phyloP scores from a whole-genome alignment of 2,797 vertebrate genomes.

The Gouania willdenowi region DNA sequence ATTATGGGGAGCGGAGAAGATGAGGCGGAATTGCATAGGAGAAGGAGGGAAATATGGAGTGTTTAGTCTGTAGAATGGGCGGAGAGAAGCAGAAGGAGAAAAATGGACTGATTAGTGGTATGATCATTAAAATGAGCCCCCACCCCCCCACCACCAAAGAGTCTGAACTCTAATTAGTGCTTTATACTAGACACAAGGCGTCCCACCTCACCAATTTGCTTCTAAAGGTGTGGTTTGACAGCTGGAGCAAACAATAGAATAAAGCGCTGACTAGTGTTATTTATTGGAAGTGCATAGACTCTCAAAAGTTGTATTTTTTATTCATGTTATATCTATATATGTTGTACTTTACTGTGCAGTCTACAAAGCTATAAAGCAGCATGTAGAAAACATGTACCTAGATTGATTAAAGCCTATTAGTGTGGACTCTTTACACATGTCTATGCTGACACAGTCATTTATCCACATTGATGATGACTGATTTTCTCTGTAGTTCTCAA shows the following conservation, averaged over 20 bases:
- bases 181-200: conserved; percentile 48
- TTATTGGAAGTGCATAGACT: no score
- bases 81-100: conserved; percentile 9
- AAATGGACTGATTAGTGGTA: conserved; percentile 44
- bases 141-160: conserved; percentile 45
- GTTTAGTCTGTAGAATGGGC: conserved; percentile 18
- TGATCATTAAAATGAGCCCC: conserved; percentile 56
- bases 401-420: conserved; percentile 55
- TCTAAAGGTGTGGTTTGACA: no score
- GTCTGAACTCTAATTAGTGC: conserved; percentile 56
- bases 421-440: conserved; percentile 37
- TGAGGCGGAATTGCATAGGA: background rate
- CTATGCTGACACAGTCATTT: conserved; percentile 48
- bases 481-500: conserved; percentile 32
- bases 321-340: no score
- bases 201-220: no score
- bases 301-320: no score
- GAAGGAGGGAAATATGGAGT: background rate
- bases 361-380: conserved; percentile 11
- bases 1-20: conserved; percentile 6
- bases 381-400: conserved; percentile 21
- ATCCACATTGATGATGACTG: conserved; percentile 54
- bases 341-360: no score
- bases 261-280: no score
- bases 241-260: no score